A percentile compares a stretch with the other conserved stretches of the same genome.
Conservation (phyloP, 30 jellyfish, hydroid and myxozoan species). For the Pelagia noctiluca region DNA sequence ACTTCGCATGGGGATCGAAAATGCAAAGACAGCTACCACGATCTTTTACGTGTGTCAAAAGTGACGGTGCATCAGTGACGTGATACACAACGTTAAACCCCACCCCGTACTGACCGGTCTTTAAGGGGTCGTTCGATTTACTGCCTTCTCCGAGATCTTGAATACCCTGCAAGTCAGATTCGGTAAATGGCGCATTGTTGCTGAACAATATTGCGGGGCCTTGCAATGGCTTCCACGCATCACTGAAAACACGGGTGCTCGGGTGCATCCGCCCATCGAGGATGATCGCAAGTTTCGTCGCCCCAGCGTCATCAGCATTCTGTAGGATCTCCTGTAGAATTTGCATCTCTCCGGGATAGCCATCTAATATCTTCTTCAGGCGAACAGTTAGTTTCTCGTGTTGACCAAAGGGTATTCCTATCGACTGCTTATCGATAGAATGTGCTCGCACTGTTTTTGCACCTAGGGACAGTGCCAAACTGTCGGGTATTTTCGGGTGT, state of each 20-base stretch:
- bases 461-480: neutral
- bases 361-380: conserved; percentile 59
- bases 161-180: conserved; percentile 54
- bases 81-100: conserved; percentile 81
- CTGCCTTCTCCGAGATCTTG: conserved; percentile 71
- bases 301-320: conserved; percentile 84
- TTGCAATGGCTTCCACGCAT: conserved; percentile 68
- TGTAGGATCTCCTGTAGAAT: conserved; percentile 67
- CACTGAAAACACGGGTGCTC: conserved; percentile 31
- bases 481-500: neutral
- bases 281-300: conserved; percentile 59
- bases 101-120: conserved; percentile 76
- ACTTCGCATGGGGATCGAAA: conserved; percentile 72
- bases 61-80: conserved; percentile 72
- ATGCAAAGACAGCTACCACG: conserved; percentile 27
- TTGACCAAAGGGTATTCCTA: conserved; percentile 70
- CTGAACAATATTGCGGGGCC: conserved; percentile 73
- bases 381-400: conserved; percentile 62
- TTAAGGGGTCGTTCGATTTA: conserved; percentile 54
- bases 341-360: conserved; percentile 38
- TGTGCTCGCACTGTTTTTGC: conserved; percentile 14
- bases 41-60: conserved; percentile 47
- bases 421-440: neutral
- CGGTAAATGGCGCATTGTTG: conserved; percentile 58
- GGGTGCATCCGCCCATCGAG: conserved; percentile 52